Percentiles rank a stretch among this genome's conserved stretches.
Evolutionary conservation across 1,140 invertebrate species (phyloP).

Genomic region (Cotesia chilonis): DNA sequence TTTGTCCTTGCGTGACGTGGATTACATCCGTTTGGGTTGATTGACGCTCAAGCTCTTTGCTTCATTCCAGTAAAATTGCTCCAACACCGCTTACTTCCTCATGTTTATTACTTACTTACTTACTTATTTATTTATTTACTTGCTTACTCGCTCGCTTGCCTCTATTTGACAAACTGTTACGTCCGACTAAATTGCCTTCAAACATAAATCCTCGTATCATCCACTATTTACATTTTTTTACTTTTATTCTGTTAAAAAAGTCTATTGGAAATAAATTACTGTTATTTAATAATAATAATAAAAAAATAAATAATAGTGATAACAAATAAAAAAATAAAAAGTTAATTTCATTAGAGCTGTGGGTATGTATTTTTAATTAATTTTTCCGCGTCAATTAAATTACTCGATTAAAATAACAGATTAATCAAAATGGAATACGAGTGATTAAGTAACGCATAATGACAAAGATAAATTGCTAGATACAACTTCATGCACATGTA

Average conservation of each 20-base stretch:
- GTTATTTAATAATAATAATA: too few species aligned
- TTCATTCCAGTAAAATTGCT: constrained; percentile 17
- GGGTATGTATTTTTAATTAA: background rate
- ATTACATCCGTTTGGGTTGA: constrained; percentile 55
- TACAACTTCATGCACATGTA: background rate
- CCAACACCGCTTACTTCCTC: constrained; percentile 14
- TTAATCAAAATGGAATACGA: background rate
- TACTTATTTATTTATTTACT: background rate
- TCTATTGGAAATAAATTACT: too few species aligned
- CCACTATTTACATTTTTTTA: too few species aligned
- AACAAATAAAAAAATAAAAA: too few species aligned
- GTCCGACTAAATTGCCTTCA: background rate
- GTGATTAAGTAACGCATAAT: background rate
- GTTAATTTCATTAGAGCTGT: too few species aligned
- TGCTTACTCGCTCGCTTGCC: background rate
- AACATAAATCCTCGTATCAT: too few species aligned
- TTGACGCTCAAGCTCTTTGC: constrained; percentile 48
- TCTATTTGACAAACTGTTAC: constrained; percentile 16
- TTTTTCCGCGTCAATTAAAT: background rate
- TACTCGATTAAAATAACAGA: constrained; percentile 6
- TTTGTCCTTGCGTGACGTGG: constrained; percentile 59
- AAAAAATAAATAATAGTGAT: too few species aligned
- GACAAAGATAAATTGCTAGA: constrained; percentile 18
- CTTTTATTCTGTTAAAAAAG: too few species aligned
- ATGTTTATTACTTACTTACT: constrained; percentile 23